Evolutionary conservation across 2,888 invertebrate species (phyloP).

Genomic region (Cephus nigrinus): DNA sequence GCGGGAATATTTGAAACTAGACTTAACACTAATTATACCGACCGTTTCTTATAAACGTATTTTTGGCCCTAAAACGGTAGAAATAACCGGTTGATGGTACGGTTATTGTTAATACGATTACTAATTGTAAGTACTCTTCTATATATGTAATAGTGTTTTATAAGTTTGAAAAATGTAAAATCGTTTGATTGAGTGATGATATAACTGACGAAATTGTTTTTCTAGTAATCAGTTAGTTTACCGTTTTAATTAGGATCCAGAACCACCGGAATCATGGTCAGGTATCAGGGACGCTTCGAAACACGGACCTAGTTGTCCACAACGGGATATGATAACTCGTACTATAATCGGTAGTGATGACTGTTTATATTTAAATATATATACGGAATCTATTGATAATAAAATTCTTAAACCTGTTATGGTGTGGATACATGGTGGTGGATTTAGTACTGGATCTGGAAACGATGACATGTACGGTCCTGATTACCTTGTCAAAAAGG

Average conservation of each 20-base stretch:
- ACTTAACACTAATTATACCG: not conserved
- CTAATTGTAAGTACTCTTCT: not conserved
- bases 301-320: conserved; percentile 38
- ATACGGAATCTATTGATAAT: conserved; percentile 24
- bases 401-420: not conserved
- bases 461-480: conserved; percentile 45
- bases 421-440: conserved; percentile 26
- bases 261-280: conserved; percentile 45
- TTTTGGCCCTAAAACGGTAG: no score
- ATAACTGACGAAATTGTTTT: no score
- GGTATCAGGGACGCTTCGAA: conserved; percentile 41
- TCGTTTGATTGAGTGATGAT: no score
- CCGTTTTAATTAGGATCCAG: conserved; percentile 44
- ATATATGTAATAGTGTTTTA: not conserved
- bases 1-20: not conserved
- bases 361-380: conserved; percentile 57
- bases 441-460: conserved; percentile 54
- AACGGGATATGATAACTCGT: conserved; percentile 25
- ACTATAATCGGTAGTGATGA: conserved; percentile 46
- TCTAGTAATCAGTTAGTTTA: not conserved
- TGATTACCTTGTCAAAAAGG: conserved; percentile 50
- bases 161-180: not conserved
- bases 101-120: not conserved
- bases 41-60: no score
- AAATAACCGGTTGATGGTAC: no score